A percentile compares a stretch with the other conserved stretches of the same genome.
phyloP scores from a whole-genome alignment of 2,888 invertebrate genomes.

The Callosobruchus maculatus region DNA sequence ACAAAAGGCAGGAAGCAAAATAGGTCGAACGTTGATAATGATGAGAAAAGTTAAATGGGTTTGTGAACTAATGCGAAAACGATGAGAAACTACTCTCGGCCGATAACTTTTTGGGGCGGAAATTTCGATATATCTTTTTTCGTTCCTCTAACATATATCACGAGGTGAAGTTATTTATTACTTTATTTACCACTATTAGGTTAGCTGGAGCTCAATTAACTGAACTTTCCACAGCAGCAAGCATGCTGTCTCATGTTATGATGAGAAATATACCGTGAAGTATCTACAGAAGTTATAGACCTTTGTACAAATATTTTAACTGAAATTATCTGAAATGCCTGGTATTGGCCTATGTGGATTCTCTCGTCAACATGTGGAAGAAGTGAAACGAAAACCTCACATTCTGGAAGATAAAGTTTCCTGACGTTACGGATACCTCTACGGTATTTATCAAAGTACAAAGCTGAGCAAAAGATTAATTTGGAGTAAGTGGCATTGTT shows the following conservation, averaged over 20 bases:
- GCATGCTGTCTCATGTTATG: neutral
- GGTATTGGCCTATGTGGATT: too few relatives aligned
- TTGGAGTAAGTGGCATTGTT: too few relatives aligned
- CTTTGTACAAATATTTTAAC: too few relatives aligned
- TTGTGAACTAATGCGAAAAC: neutral
- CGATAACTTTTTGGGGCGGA: neutral
- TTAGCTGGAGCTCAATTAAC: too few relatives aligned
- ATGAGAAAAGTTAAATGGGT: neutral
- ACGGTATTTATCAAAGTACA: too few relatives aligned
- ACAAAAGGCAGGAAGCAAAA: neutral
- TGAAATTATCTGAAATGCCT: too few relatives aligned
- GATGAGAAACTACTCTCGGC: neutral
- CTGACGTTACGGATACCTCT: too few relatives aligned
- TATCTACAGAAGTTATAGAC: too few relatives aligned
- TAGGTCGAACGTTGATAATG: neutral
- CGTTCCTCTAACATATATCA: neutral
- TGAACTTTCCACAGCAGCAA: neutral
- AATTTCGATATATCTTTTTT: neutral
- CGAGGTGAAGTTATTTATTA: neutral
- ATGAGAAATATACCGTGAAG: neutral
- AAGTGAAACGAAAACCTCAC: too few relatives aligned
- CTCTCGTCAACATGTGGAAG: too few relatives aligned
- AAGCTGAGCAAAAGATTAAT: too few relatives aligned
- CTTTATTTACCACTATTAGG: neutral
- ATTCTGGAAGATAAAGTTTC: too few relatives aligned